phyloP scores from a whole-genome alignment of 2,113 vertebrate genomes.

The Carollia perspicillata region DNA sequence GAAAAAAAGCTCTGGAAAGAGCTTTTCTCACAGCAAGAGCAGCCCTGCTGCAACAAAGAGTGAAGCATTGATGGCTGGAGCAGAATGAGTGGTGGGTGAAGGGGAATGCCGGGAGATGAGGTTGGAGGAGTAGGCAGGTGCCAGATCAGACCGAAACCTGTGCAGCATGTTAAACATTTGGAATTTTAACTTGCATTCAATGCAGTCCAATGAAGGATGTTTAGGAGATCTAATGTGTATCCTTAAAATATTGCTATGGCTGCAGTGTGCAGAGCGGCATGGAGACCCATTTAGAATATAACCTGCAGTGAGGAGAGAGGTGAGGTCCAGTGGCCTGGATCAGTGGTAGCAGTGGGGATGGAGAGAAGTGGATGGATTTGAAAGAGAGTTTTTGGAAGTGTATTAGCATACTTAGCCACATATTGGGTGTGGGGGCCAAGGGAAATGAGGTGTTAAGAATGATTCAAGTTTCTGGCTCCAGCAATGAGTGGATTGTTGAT shows the following conservation, averaged over 20 bases:
- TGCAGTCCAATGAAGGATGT: not conserved
- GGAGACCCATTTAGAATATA: not conserved
- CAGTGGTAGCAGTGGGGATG: not conserved
- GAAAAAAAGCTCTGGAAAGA: not conserved
- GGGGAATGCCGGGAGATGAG: not conserved
- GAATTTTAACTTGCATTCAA: not conserved
- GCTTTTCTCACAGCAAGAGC: not conserved
- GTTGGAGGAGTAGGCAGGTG: not conserved
- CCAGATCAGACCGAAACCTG: not conserved
- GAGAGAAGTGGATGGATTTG: not conserved
- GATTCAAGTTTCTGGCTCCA: slow-evolving; percentile 54
- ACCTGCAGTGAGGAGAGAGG: not conserved
- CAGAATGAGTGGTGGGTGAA: not conserved
- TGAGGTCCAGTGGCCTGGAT: too few relatives aligned
- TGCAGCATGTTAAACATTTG: not conserved
- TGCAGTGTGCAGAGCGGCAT: not conserved
- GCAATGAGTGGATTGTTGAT: not conserved
- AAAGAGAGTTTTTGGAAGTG: not conserved
- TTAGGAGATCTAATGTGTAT: not conserved
- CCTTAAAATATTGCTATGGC: not conserved
- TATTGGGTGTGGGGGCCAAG: not conserved
- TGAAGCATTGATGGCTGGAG: not conserved
- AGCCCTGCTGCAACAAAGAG: not conserved
- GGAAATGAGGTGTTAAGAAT: slow-evolving; percentile 17
- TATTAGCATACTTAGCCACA: not conserved